Base-by-base conservation (phyloP, 2,113 vertebrate genomes). In the Larimichthys polyactis region DNA sequence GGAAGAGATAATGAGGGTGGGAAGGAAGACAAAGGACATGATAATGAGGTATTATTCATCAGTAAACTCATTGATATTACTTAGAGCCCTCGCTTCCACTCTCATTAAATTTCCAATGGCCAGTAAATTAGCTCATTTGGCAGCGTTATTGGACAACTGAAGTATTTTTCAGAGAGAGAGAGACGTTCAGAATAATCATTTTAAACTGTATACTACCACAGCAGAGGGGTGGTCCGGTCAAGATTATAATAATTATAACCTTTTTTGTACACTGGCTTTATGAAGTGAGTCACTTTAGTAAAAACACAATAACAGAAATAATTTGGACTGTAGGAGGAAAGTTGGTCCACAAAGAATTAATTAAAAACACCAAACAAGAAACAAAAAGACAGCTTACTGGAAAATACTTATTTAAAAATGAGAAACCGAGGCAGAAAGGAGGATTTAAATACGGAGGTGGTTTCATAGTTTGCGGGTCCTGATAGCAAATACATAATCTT, bases 41-140 rank as follows among this genome's bases (percentile, higher is more conserved):
- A 75, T 83, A 82, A 87, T 72, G 36, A 79, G 57, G 68, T 76
- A 66, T 79, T 60, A 81, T 74, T 87, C 73, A 73, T 79, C 49
- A 76, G 65, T 71, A 78, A 79, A 87, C 58, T 68, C 59, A 69
- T 54, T 81, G 52, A 71, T 73, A 84, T 79, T 63, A 48, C 71
- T 72, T 66, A 55, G 49, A 79, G 62, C 14, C 22, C 75, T 80
- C 57, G 22, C 51, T 48, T 73, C 49, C 57, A 43, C 54, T 71
- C 49, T 3, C 63, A 84, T 82, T 80, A 80, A 20, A 65, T 72
- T 63, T 46, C 44, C 64, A 79, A 3, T 29, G n/a, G 24, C 20
- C 59, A 43, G 60, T 17, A 68, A 78, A 71, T 78, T 6, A 74
- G 58, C 73, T 75, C 15, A 9, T 74, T 59, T 75, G 46, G 36